Percentiles rank a stretch among this genome's conserved stretches.
Conservation (phyloP, 2,797 vertebrate species). For the Acrossocheilus fasciatus region DNA sequence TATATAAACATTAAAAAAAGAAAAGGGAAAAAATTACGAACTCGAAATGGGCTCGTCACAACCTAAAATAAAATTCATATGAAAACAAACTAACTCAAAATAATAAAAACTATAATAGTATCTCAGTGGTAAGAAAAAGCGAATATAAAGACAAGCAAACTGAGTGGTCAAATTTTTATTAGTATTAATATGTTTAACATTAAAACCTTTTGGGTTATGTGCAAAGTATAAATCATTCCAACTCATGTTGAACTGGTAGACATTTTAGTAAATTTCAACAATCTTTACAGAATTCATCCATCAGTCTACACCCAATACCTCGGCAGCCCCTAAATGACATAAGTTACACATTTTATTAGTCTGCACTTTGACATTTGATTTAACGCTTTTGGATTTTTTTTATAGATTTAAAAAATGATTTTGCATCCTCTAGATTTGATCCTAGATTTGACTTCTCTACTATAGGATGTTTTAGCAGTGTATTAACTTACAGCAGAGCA, state of each 20-base stretch:
- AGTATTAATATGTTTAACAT: slow-evolving; percentile 52
- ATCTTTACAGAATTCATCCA: slow-evolving; percentile 24
- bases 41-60: too few species aligned
- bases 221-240: slow-evolving; percentile 47
- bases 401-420: neutral
- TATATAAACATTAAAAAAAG: neutral
- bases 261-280: slow-evolving; percentile 38
- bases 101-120: too few species aligned
- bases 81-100: neutral
- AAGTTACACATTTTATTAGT: slow-evolving; percentile 4
- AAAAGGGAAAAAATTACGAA: too few species aligned
- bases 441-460: slow-evolving; percentile 8
- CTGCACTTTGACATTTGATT: slow-evolving; percentile 22
- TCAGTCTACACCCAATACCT: neutral
- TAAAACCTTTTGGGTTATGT: slow-evolving; percentile 43
- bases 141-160: neutral
- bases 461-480: slow-evolving; percentile 60
- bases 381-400: neutral
- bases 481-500: slow-evolving; percentile 72
- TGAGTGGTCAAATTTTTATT: slow-evolving; percentile 52
- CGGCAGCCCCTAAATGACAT: neutral
- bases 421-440: neutral
- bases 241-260: slow-evolving; percentile 24
- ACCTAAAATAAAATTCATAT: neutral
- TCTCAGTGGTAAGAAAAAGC: neutral